phyloP scores from a whole-genome alignment of 2,888 invertebrate species.

The Heteropelma amictum region DNA sequence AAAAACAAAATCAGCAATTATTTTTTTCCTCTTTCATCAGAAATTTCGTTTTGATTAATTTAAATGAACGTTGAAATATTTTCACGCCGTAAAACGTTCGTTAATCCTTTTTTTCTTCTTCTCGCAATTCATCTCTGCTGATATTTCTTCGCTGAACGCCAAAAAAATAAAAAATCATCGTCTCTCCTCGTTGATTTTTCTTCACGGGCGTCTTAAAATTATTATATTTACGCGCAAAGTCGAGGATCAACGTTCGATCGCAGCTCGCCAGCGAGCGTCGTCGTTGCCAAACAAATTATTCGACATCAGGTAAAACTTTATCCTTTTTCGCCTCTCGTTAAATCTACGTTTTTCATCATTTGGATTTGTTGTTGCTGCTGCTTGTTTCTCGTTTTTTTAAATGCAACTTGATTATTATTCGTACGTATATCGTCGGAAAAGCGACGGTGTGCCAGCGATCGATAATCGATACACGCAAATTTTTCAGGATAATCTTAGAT shows the following conservation, averaged over 20 bases:
- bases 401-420: slow-evolving; percentile 8
- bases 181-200: slow-evolving; percentile 42
- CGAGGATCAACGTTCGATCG: slow-evolving; percentile 66
- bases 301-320: slow-evolving; percentile 66
- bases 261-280: slow-evolving; percentile 76
- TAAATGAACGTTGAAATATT: no score
- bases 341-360: slow-evolving; percentile 44
- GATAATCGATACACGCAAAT: slow-evolving; percentile 28
- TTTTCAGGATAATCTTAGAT: slow-evolving; percentile 41
- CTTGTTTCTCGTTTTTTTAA: slow-evolving; percentile 32
- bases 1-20: no score
- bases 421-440: slow-evolving; percentile 7
- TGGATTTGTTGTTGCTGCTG: slow-evolving; percentile 44
- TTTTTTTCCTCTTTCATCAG: no score
- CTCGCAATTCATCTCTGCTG: neutral
- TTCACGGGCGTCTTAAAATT: slow-evolving; percentile 40
- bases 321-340: slow-evolving; percentile 50
- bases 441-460: slow-evolving; percentile 3
- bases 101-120: neutral
- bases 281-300: slow-evolving; percentile 62
- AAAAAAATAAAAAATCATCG: slow-evolving; percentile 47
- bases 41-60: no score
- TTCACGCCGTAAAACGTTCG: neutral
- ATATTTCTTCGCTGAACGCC: slow-evolving; percentile 42
- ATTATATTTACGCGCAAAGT: slow-evolving; percentile 53